Conservation (phyloP, 37 sponge, comb jelly and placozoan species). For the Mnemiopsis leidyi region DNA sequence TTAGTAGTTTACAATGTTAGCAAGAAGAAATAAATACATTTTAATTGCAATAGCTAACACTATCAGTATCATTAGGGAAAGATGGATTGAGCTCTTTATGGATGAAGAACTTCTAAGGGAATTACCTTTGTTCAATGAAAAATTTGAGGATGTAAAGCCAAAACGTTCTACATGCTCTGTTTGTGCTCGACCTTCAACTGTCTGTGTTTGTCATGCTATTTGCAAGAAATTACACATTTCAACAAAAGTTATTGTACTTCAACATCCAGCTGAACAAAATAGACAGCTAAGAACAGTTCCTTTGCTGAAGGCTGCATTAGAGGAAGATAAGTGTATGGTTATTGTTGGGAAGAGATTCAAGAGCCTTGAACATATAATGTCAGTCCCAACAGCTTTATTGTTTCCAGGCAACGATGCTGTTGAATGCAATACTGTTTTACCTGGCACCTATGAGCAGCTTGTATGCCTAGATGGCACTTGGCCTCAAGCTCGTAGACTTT, state of each 20-base stretch:
- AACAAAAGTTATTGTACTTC: constrained; percentile 24
- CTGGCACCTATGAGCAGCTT: background rate
- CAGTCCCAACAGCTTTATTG: background rate
- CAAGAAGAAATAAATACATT: no score
- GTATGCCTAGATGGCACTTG: constrained; percentile 57
- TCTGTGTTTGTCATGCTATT: constrained; percentile 32
- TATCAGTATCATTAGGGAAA: no score
- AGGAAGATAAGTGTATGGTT: constrained; percentile 1
- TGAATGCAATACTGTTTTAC: background rate
- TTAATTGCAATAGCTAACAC: no score
- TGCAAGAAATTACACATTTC: no score
- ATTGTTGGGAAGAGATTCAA: constrained; percentile 50
- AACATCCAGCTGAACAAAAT: constrained; percentile 63
- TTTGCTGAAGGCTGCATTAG: background rate
- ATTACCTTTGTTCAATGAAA: no score
- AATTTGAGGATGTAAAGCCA: background rate
- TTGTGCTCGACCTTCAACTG: constrained; percentile 48
- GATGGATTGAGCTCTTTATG: no score
- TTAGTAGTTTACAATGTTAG: no score
- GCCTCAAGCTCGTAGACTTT: constrained; percentile 45
- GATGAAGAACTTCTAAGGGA: no score
- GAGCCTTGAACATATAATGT: background rate
- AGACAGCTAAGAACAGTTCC: constrained; percentile 52
- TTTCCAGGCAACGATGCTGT: constrained; percentile 30
- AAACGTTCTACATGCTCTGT: background rate